Base-by-base conservation (phyloP, 1,140 invertebrate species). In the Aphis gossypii region DNA sequence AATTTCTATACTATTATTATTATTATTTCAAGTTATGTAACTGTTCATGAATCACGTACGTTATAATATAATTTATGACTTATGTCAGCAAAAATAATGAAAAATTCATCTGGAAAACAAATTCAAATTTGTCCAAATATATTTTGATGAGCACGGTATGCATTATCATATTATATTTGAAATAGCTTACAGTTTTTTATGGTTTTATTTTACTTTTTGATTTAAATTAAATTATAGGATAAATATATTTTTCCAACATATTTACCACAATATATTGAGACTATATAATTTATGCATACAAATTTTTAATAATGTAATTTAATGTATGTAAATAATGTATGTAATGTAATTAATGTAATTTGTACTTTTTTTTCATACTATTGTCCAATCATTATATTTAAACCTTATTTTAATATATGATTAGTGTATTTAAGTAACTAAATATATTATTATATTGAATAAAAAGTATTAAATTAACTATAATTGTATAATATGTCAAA, bases 1-100 rank as follows among this genome's bases (percentile, higher is more conserved):
- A n/a, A 76, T 76, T 76, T 76, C 30, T 76, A n/a, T 76, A 76
- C n/a, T 68, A 60, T 60, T 68, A 60, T 60, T 60, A 68, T 68
- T 76, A 68, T 68, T 68, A n/a, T 76, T 76, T n/a, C 60, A n/a
- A 76, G 14, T 76, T 14, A n/a, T 18, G 30, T 76, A n/a, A 76
- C 60, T 5, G 25, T 76, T 76, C n/a, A n/a, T 6, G 14, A n/a
- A 11, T n/a, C 60, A 76, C 60, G 60, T 76, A 76, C n/a, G 30
- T 76, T n/a, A n/a, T 76, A n/a, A n/a, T 6, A 68, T 68, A n/a
- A 68, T 68, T 68, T 76, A 76, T 76, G 30, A 76, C 60, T 76
- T n/a, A n/a, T n/a, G 30, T n/a, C 30, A n/a, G 30, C 11, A n/a
- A 76, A 76, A 76, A n/a, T 76, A 76, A 76, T 76, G 30, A 76